Conservation (phyloP, 2,888 invertebrate species). For the Sphaerophoria taeniata region DNA sequence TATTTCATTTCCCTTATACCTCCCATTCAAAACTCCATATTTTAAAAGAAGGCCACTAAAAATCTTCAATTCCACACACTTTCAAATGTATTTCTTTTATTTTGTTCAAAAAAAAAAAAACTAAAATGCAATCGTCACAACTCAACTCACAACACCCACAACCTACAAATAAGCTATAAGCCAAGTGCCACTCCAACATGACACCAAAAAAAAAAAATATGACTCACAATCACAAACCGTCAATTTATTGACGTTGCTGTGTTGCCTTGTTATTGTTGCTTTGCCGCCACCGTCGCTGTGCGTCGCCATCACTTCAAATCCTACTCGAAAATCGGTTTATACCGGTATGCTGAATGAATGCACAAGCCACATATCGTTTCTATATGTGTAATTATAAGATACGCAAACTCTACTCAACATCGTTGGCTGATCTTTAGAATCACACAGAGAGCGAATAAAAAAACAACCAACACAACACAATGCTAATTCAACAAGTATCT, state of each 20-base stretch:
- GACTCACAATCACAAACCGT: conserved; percentile 23
- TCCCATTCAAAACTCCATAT: too few relatives aligned
- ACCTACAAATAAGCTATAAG: conserved; percentile 12
- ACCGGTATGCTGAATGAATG: conserved; percentile 39
- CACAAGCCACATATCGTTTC: conserved; percentile 12
- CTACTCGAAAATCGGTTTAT: conserved; percentile 69
- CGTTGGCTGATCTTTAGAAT: not conserved
- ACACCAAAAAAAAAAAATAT: conserved; percentile 7
- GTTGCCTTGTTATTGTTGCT: not conserved
- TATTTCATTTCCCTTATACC: too few relatives aligned
- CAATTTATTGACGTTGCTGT: not conserved
- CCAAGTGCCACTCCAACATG: conserved; percentile 9
- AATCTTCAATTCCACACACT: too few relatives aligned
- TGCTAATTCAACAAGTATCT: too few relatives aligned
- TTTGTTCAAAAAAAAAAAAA: not conserved
- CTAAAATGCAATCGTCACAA: not conserved
- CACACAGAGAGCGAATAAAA: too few relatives aligned
- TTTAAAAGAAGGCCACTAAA: too few relatives aligned
- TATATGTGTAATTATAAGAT: not conserved
- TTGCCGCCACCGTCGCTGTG: not conserved
- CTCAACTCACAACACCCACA: conserved; percentile 3
- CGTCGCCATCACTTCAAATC: conserved; percentile 23
- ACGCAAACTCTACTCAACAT: conserved; percentile 34
- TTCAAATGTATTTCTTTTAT: too few relatives aligned
- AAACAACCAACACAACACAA: too few relatives aligned